Evolutionary conservation across 2,113 vertebrate species (phyloP), one percentile per base, ranked within the genome.

Genomic region (Lophotis ruficrista): DNA sequence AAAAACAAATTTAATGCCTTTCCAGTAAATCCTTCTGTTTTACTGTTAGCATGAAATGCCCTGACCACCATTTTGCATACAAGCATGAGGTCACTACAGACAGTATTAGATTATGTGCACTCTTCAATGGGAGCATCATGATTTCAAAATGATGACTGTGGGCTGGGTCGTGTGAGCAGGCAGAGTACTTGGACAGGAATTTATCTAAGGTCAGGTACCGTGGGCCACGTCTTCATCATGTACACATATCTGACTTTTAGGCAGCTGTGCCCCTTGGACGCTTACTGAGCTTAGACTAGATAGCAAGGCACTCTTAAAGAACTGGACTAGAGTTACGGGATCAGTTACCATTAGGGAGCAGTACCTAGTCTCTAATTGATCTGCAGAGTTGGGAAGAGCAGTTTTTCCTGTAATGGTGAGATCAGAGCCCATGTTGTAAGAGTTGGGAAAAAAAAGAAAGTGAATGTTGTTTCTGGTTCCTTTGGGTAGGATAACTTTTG

Each of bases 21-120:
- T 92, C 81, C 91, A 95, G 71, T 84, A 93, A 89, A 89, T 81
- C 47, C n/a, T 87, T 89, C 77, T 85, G 54, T 24, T 66, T 94
- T 79, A 62, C 30, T 80, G 73, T 37, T 61, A 76, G 66, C 51
- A 41, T 48, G 83, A 96, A 93, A 86, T 47, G 18, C 25, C 66
- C 37, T 57, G 65, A 57, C 64, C 22, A n/a, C 54, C 23, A 38
- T 64, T 94, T 85, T 50, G 41, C 23, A 85, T 50, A 45, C 14
- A 78, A 64, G 30, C 60, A 56, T 3, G 2, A 76, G 61, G 75
- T 90, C 58, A 43, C 50, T 76, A 33, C 35, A 87, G 62, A 21
- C 50, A 43, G 28, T 20, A 41, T 7, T 70, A 41, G 61, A 57
- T 94, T 84, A 51, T 35, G 28, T 72, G 37, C 77, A 57, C 31